phyloP scores from a whole-genome alignment of 1,140 invertebrate species.

The Carposina sasakii region DNA sequence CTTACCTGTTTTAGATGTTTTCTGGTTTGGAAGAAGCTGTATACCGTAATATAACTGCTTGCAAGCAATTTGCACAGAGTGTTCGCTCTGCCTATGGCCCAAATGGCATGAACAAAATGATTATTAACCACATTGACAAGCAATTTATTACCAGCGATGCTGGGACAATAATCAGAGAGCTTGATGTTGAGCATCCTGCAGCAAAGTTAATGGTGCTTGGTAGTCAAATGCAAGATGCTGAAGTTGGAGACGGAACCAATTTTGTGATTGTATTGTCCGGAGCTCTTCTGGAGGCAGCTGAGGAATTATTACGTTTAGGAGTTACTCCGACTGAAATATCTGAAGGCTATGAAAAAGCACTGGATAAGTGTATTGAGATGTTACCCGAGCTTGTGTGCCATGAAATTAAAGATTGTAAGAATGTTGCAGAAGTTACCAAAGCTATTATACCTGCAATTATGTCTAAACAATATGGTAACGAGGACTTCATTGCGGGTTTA shows the following conservation, averaged over 20 bases:
- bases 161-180: slow-evolving; percentile 95
- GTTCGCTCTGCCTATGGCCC: slow-evolving; percentile 97
- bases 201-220: slow-evolving; percentile 97
- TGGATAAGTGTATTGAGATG: slow-evolving; percentile 92
- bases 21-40: slow-evolving; percentile 98
- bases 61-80: slow-evolving; percentile 95
- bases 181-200: slow-evolving; percentile 98
- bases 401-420: slow-evolving; percentile 85
- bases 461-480: slow-evolving; percentile 98
- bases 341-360: slow-evolving; percentile 94
- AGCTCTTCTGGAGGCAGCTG: slow-evolving; percentile 92
- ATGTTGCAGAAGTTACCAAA: slow-evolving; percentile 40
- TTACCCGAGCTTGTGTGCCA: slow-evolving; percentile 85
- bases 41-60: slow-evolving; percentile 95
- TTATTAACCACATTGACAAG: slow-evolving; percentile 99
- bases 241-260: slow-evolving; percentile 99
- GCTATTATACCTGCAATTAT: slow-evolving; percentile 90
- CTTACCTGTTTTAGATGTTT: slow-evolving; percentile 89
- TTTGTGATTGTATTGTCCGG: slow-evolving; percentile 97
- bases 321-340: slow-evolving; percentile 96
- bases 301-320: slow-evolving; percentile 93
- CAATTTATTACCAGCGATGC: slow-evolving; percentile 99
- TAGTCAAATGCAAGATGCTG: slow-evolving; percentile 97
- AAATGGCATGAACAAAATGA: slow-evolving; percentile 99
- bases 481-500: slow-evolving; percentile 92